Conservation (phyloP, 2,797 vertebrate genomes). For the Chelon auratus region DNA sequence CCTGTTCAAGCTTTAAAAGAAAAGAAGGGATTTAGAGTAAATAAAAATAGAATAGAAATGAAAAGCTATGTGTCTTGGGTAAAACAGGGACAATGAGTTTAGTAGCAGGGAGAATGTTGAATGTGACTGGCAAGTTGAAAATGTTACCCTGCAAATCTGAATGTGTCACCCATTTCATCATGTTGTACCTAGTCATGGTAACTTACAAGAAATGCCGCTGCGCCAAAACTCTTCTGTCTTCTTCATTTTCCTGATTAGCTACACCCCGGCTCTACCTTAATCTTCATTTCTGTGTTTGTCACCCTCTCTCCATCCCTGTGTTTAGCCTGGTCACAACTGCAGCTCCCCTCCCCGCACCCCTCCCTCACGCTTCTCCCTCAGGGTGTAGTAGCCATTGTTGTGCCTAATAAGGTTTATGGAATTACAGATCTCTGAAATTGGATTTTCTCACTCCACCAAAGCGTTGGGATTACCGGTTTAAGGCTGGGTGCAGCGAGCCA, state of each 20-base stretch:
- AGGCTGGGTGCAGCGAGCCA: conserved; percentile 41
- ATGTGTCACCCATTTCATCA: conserved; percentile 40
- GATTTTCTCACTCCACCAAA: conserved; percentile 80
- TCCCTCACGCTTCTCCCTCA: conserved; percentile 48
- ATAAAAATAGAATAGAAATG: background rate
- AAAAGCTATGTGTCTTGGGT: background rate
- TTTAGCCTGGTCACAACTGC: conserved; percentile 58
- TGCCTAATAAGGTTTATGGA: conserved; percentile 83
- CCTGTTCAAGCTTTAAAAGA: background rate
- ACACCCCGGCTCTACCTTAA: conserved; percentile 51
- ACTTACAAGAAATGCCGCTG: conserved; percentile 28
- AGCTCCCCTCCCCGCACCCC: conserved; percentile 16
- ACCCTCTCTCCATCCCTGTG: conserved; percentile 17
- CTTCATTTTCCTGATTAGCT: conserved; percentile 61
- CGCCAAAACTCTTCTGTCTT: conserved; percentile 46
- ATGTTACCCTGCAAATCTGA: conserved; percentile 17
- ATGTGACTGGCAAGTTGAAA: conserved; percentile 19
- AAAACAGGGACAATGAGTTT: conserved; percentile 8
- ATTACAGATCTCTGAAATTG: conserved; percentile 85
- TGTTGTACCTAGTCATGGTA: conserved; percentile 42
- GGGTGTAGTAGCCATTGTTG: conserved; percentile 71
- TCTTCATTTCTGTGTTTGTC: conserved; percentile 54
- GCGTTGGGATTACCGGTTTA: conserved; percentile 75
- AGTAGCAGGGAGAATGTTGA: background rate
- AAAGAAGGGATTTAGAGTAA: conserved; percentile 13